Percentiles rank a stretch among this genome's conserved stretches.
Evolutionary conservation across 2,113 vertebrate species (phyloP).

Genomic region (Callochromis pleurospilus): DNA sequence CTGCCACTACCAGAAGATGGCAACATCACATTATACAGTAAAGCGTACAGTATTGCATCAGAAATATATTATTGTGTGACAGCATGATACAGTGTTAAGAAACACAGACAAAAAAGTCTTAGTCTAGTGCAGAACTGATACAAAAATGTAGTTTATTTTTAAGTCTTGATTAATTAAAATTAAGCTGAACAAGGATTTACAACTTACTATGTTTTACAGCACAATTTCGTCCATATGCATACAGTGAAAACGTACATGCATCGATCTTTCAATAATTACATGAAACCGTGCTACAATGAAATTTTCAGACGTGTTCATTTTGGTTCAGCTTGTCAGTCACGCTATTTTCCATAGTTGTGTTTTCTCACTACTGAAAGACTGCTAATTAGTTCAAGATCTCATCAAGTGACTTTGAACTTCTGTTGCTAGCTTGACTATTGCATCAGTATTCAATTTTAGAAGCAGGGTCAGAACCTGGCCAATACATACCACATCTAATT

Average conservation of each 20-base stretch:
- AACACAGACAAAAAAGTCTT: neutral
- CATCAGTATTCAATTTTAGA: conserved; percentile 49
- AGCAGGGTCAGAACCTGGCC: conserved; percentile 6
- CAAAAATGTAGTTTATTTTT: neutral
- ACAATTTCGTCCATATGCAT: neutral
- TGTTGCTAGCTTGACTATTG: conserved; percentile 34
- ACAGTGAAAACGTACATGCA: neutral
- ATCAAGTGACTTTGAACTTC: conserved; percentile 31
- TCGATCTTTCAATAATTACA: neutral
- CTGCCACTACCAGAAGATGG: conserved; percentile 13
- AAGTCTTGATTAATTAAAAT: neutral
- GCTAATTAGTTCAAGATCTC: conserved; percentile 33
- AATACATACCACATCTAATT: conserved; percentile 13
- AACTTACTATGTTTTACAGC: neutral
- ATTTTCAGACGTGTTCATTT: neutral
- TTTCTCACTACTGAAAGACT: neutral
- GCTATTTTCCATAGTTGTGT: neutral
- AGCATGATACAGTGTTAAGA: neutral
- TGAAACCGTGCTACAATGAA: neutral
- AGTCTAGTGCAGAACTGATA: neutral
- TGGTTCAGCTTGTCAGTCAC: neutral
- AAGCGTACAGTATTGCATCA: neutral
- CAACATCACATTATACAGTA: conserved; percentile 5
- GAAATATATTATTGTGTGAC: neutral
- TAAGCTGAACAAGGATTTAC: neutral